Conservation (phyloP, 2,888 invertebrate species). For the Hirtodrosophila confusa region DNA sequence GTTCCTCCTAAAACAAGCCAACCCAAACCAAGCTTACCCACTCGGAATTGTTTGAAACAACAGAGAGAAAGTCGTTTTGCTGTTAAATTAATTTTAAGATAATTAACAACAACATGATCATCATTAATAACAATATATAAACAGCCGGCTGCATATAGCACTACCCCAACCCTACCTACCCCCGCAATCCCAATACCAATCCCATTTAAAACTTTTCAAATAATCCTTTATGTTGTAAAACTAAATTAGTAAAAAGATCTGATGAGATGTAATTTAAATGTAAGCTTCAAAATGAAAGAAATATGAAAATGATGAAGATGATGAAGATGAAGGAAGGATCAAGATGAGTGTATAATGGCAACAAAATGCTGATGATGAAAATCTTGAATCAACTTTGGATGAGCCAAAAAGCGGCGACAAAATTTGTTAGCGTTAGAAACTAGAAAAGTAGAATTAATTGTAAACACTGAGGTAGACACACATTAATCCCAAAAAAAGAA, state of each 20-base stretch:
- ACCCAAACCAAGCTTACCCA: background rate
- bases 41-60: conserved; percentile 34
- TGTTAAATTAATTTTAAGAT: conserved; percentile 68
- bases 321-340: too few relatives aligned
- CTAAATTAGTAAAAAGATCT: conserved; percentile 20
- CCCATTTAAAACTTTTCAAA: background rate
- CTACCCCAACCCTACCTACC: too few relatives aligned
- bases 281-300: background rate
- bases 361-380: background rate
- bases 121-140: conserved; percentile 10
- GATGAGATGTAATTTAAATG: conserved; percentile 1
- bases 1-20: background rate
- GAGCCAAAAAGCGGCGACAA: conserved; percentile 11
- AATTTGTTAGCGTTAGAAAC: conserved; percentile 32
- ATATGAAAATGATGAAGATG: too few relatives aligned
- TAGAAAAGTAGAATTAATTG: conserved; percentile 40
- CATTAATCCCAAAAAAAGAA: conserved; percentile 14
- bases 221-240: conserved; percentile 4
- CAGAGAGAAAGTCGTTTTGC: conserved; percentile 24
- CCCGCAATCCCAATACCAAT: background rate
- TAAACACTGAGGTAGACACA: conserved; percentile 15
- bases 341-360: too few relatives aligned
- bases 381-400: background rate
- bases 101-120: conserved; percentile 18
- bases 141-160: conserved; percentile 7